A percentile compares a stretch with the other conserved stretches of the same genome.
phyloP scores from a whole-genome alignment of 1,140 invertebrate species.

The Belonocnema kinseyi region DNA sequence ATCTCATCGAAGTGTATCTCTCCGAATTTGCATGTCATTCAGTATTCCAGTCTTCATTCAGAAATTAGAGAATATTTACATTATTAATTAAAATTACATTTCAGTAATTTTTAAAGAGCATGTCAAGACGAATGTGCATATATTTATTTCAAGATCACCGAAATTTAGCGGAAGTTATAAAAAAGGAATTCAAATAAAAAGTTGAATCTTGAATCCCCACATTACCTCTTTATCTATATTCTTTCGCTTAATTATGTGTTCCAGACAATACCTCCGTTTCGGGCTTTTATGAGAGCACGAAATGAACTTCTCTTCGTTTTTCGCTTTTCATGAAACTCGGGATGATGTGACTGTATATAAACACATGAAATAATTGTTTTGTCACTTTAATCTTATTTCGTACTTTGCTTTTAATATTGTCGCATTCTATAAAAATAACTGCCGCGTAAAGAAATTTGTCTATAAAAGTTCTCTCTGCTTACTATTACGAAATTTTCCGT shows the following conservation, averaged over 20 bases:
- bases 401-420: background rate
- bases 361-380: background rate
- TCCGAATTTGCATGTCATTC: constrained; percentile 17
- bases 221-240: background rate
- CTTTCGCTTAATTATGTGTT: background rate
- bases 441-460: too few relatives aligned
- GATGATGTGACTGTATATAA: constrained; percentile 8
- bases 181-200: background rate
- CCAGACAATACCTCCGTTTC: background rate
- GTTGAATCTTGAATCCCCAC: background rate
- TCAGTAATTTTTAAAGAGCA: too few relatives aligned
- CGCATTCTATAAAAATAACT: too few relatives aligned
- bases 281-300: background rate
- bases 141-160: too few relatives aligned
- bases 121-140: too few relatives aligned
- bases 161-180: background rate
- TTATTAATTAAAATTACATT: too few relatives aligned
- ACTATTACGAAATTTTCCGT: too few relatives aligned
- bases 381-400: constrained; percentile 5
- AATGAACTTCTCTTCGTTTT: constrained; percentile 13
- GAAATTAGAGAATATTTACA: background rate
- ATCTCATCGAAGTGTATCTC: background rate
- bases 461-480: too few relatives aligned
- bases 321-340: constrained; percentile 10
- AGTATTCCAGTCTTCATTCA: background rate